Conservation (phyloP, 2,888 invertebrate species). For the Aspidapion aeneum region DNA sequence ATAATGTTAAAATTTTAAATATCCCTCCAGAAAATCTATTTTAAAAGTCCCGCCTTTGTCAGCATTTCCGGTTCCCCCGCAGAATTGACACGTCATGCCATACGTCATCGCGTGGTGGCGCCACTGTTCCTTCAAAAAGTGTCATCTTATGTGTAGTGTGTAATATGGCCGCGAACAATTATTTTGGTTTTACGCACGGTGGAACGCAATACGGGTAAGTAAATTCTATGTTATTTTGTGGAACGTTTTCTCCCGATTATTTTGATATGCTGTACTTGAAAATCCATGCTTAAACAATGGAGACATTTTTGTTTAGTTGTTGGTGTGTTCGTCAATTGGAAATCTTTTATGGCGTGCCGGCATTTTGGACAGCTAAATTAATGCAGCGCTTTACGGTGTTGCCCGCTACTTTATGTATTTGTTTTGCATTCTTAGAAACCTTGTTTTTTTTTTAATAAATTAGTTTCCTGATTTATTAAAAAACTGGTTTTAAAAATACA, state of each 20-base stretch:
- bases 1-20: too few species aligned
- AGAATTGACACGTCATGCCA: not conserved
- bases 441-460: too few species aligned
- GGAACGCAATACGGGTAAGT: conserved; percentile 89
- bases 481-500: too few species aligned
- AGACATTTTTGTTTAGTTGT: not conserved
- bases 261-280: not conserved
- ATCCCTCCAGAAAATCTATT: too few species aligned
- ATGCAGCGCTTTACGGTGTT: too few species aligned
- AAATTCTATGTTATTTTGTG: conserved; percentile 21
- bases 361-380: too few species aligned
- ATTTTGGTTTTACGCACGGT: conserved; percentile 92
- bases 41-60: not conserved
- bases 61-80: conserved; percentile 14
- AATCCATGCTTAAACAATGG: not conserved
- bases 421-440: conserved; percentile 4
- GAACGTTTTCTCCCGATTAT: not conserved
- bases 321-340: conserved; percentile 33
- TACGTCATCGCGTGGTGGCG: conserved; percentile 9
- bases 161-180: conserved; percentile 85
- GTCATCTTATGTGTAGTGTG: conserved; percentile 29
- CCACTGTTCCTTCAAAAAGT: conserved; percentile 19
- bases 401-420: too few species aligned
- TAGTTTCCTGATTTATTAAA: too few species aligned
- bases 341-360: conserved; percentile 48